Evolutionary conservation across 2,888 invertebrate species (phyloP).

Genomic region (Muschampia plurimacula): DNA sequence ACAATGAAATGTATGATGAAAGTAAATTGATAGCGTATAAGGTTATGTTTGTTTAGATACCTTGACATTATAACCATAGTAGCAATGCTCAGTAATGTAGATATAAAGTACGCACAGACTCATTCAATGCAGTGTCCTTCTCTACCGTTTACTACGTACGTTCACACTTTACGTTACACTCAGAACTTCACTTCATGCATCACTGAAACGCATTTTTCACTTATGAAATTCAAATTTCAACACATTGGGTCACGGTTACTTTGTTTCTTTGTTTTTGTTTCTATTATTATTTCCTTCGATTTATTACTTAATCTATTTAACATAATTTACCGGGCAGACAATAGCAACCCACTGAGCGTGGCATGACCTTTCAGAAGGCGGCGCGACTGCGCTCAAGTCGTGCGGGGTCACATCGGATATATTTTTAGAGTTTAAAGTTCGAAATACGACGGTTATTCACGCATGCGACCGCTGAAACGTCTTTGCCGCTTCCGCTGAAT

Average conservation of each 20-base stretch:
- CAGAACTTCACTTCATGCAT: constrained; percentile 8
- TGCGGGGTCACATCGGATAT: constrained; percentile 81
- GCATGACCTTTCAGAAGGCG: constrained; percentile 82
- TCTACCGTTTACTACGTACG: constrained; percentile 15
- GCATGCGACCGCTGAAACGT: constrained; percentile 52
- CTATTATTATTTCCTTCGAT: constrained; percentile 9
- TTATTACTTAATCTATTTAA: constrained; percentile 32
- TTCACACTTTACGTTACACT: constrained; percentile 11
- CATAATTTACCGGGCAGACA: constrained; percentile 47
- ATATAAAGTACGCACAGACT: constrained; percentile 16
- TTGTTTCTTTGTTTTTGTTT: constrained; percentile 7
- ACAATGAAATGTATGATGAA: background rate
- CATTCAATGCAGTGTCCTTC: constrained; percentile 24
- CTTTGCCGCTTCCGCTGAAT: constrained; percentile 56
- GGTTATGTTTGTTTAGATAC: constrained; percentile 7
- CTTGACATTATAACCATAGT: constrained; percentile 4
- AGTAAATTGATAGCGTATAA: background rate
- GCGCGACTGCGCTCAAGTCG: constrained; percentile 78
- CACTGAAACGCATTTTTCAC: constrained; percentile 24
- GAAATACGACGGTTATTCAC: constrained; percentile 77
- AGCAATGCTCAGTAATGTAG: background rate
- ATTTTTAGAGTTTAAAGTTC: constrained; percentile 87
- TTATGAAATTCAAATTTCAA: constrained; percentile 5
- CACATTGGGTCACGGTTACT: constrained; percentile 1
- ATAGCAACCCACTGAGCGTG: constrained; percentile 59